Evolutionary conservation across 2,113 vertebrate species (phyloP).

Genomic region (Atlantisia rogersi): DNA sequence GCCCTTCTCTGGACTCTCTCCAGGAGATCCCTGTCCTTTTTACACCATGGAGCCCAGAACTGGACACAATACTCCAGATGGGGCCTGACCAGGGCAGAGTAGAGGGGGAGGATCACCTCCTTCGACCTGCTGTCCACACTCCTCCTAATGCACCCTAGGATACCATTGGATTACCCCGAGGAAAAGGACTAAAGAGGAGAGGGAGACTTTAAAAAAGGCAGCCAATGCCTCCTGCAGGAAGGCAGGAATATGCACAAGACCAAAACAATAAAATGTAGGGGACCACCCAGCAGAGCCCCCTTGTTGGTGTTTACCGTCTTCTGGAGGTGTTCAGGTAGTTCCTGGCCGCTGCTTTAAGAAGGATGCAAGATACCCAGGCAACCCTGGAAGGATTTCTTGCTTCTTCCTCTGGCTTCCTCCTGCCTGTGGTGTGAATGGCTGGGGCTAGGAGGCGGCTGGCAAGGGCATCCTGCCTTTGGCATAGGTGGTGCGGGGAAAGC

Average conservation of each 20-base stretch:
- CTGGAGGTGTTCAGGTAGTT: not conserved
- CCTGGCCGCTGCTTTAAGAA: rapidly evolving
- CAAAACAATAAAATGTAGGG: not conserved
- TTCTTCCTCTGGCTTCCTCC: not conserved
- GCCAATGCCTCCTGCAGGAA: no score
- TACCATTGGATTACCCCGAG: no score
- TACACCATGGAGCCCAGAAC: no score
- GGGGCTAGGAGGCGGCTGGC: rapidly evolving
- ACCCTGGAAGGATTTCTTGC: not conserved
- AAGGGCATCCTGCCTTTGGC: rapidly evolving
- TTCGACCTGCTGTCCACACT: no score
- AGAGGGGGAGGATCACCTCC: no score
- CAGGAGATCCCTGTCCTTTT: no score
- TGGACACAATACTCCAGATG: no score
- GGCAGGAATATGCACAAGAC: not conserved
- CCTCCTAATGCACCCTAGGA: no score
- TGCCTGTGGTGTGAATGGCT: rapidly evolving
- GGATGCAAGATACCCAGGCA: not conserved
- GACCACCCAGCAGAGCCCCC: not conserved
- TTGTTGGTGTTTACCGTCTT: no score
- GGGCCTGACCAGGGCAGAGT: no score
- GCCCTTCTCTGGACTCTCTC: no score
- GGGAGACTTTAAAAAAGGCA: no score
- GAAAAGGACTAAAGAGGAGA: not conserved
- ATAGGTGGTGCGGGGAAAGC: not conserved